A percentile compares a stretch with the other conserved stretches of the same genome.
Conservation (phyloP, 2,113 vertebrate genomes). For the Malurus alboscapulatus region DNA sequence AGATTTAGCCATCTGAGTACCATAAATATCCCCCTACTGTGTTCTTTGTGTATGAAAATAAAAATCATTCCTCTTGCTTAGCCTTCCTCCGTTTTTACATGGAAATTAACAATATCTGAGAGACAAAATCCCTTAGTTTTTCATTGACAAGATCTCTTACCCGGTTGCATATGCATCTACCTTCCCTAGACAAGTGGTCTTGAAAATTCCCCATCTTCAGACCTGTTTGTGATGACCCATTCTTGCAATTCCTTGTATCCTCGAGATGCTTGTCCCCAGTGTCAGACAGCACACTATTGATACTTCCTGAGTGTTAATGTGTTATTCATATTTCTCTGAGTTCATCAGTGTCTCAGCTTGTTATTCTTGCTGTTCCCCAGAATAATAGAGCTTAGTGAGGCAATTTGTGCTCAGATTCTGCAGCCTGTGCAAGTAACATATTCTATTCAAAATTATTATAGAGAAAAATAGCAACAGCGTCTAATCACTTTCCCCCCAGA, state of each 20-base stretch:
- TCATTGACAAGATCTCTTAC: neutral
- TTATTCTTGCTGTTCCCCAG: conserved; percentile 55
- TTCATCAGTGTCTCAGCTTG: conserved; percentile 64
- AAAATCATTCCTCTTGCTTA: neutral
- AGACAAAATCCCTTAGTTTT: neutral
- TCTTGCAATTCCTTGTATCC: neutral
- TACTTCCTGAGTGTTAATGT: conserved; percentile 42
- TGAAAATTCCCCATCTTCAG: neutral
- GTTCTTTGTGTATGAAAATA: neutral
- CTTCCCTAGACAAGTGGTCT: neutral
- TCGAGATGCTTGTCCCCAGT: neutral
- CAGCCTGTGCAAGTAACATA: conserved; percentile 25
- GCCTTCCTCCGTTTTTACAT: neutral
- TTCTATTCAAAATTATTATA: conserved; percentile 52
- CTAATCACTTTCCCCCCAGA: conserved; percentile 59
- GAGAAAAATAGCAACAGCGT: conserved; percentile 23
- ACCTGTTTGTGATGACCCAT: neutral
- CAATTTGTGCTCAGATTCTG: conserved; percentile 62
- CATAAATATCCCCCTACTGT: neutral
- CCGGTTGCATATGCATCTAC: neutral
- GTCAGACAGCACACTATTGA: conserved; percentile 22
- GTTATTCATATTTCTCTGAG: conserved; percentile 68
- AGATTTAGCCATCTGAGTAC: neutral
- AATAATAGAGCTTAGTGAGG: conserved; percentile 67
- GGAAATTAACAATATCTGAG: neutral